phyloP scores from a whole-genome alignment of 1,140 invertebrate genomes.

The Ganaspis sp. region DNA sequence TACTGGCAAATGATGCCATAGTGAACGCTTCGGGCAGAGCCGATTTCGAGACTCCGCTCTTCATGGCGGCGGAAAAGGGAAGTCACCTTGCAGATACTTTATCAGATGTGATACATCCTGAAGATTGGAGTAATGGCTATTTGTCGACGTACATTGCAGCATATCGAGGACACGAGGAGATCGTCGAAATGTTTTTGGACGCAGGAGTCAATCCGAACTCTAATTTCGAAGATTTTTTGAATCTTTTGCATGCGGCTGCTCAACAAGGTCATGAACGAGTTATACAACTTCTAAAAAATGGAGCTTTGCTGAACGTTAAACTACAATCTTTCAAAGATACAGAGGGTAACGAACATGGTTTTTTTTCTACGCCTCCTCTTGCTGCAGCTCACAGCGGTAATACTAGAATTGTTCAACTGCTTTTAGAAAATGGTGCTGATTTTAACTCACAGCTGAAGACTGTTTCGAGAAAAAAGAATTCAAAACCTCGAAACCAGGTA shows the following conservation, averaged over 20 bases:
- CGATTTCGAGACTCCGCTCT: no score
- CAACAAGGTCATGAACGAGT: background rate
- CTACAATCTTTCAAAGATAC: background rate
- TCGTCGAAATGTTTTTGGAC: background rate
- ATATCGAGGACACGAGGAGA: background rate
- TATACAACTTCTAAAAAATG: background rate
- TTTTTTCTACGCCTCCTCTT: background rate
- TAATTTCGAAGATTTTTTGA: background rate
- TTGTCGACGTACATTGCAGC: background rate
- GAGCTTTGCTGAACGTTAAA: background rate
- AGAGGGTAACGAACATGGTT: no score
- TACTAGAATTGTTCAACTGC: background rate
- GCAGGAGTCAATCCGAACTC: background rate
- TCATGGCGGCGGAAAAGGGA: background rate
- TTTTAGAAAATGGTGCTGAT: background rate
- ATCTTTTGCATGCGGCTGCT: background rate
- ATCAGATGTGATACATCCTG: no score
- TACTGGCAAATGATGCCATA: background rate
- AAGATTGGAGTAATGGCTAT: no score
- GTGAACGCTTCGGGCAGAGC: no score
- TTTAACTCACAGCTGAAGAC: background rate
- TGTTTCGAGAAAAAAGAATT: no score
- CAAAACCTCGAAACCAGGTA: no score
- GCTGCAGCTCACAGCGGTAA: background rate
- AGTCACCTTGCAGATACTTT: no score